phyloP scores from a whole-genome alignment of 2,888 invertebrate genomes.

The Sylvicola cinctus region DNA sequence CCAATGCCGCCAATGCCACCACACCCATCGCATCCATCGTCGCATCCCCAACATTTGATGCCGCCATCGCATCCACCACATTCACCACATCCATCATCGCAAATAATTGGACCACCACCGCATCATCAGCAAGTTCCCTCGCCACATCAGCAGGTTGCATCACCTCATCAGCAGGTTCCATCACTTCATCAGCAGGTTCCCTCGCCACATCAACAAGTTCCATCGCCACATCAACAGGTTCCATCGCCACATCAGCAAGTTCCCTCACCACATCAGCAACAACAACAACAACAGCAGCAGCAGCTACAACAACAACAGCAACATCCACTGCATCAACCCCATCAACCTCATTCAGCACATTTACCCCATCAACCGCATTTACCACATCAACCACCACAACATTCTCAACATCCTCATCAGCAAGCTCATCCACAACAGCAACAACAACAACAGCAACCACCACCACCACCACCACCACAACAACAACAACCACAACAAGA shows the following conservation, averaged over 20 bases:
- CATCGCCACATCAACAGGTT: conserved; percentile 27
- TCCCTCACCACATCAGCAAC: no score
- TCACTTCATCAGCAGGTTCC: neutral
- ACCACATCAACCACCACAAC: conserved; percentile 9
- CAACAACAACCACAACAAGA: conserved; percentile 2
- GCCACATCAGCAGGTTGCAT: conserved; percentile 38
- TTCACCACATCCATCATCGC: conserved; percentile 28
- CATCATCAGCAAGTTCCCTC: conserved; percentile 35
- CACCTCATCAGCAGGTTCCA: neutral
- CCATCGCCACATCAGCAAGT: neutral
- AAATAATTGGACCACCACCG: conserved; percentile 33
- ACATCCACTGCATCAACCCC: conserved; percentile 16
- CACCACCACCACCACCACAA: no score
- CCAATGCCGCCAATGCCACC: conserved; percentile 6
- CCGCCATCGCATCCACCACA: neutral
- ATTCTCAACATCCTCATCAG: conserved; percentile 6
- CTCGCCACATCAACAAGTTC: neutral
- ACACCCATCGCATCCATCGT: no score
- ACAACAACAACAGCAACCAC: conserved; percentile 1
- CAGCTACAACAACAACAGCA: conserved; percentile 15
- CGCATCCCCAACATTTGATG: neutral
- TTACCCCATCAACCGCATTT: conserved; percentile 7
- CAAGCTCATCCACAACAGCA: conserved; percentile 2
- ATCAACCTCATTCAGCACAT: neutral
- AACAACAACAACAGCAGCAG: neutral